Conservation (phyloP, 2,797 vertebrate species). For the Oreochromis grahami region DNA sequence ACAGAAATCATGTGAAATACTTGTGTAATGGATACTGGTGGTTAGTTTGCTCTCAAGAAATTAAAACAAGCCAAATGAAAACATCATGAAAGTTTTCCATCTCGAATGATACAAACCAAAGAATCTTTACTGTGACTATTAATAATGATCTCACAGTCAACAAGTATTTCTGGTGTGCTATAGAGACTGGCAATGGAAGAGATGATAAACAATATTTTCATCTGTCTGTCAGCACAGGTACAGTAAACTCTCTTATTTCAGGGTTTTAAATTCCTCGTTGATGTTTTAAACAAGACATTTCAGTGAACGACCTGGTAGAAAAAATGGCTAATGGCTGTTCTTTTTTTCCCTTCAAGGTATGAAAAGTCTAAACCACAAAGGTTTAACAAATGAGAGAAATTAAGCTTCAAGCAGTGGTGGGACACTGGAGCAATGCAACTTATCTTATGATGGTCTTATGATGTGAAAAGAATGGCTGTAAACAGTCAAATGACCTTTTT, state of each 20-base stretch:
- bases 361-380: background rate
- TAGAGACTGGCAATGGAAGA: fast-evolving
- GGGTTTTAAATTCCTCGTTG: background rate
- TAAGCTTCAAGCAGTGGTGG: background rate
- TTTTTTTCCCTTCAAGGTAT: background rate
- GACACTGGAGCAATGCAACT: background rate
- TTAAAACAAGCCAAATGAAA: background rate
- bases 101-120: slow-evolving; percentile 4
- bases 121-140: slow-evolving; percentile 25
- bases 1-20: background rate
- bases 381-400: background rate
- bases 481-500: background rate
- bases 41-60: fast-evolving
- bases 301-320: background rate
- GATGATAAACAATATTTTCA: background rate
- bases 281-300: background rate
- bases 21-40: fast-evolving
- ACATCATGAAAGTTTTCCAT: background rate
- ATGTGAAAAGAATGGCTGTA: background rate
- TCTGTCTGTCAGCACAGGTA: slow-evolving; percentile 11
- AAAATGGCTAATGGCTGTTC: background rate
- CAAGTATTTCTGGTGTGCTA: background rate
- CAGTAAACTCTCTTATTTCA: background rate
- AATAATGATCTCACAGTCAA: background rate
- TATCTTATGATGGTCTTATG: background rate